Conservation (phyloP, 2,113 vertebrate species). For the Puntigrus tetrazona region DNA sequence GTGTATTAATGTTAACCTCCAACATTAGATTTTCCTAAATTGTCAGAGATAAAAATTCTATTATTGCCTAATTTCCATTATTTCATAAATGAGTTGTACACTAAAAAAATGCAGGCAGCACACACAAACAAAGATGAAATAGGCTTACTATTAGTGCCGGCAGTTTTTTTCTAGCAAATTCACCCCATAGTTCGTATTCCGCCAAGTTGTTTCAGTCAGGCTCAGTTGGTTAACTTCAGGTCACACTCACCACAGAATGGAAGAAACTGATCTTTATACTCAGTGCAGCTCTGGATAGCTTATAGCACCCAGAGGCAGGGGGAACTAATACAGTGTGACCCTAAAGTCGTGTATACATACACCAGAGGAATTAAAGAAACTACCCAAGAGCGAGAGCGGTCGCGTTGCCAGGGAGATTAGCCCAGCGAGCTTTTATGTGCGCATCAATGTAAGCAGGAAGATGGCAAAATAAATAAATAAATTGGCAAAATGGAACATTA, state of each 20-base stretch:
- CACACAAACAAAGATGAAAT: background rate
- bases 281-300: constrained; percentile 5
- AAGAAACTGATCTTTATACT: constrained; percentile 28
- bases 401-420: constrained; percentile 39
- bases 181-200: background rate
- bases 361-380: constrained; percentile 41
- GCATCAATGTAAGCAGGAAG: constrained; percentile 47
- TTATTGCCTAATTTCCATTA: background rate
- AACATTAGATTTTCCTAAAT: no score
- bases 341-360: constrained; percentile 31
- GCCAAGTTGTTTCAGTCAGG: background rate
- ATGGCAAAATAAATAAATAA: constrained; percentile 54
- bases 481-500: constrained; percentile 57
- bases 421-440: background rate
- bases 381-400: constrained; percentile 15
- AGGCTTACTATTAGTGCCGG: background rate
- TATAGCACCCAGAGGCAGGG: constrained; percentile 5
- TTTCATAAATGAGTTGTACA: background rate
- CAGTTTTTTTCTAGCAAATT: background rate
- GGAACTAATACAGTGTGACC: constrained; percentile 45
- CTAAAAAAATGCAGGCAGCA: background rate
- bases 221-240: constrained; percentile 35
- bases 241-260: constrained; percentile 19
- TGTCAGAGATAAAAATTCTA: background rate
- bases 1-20: background rate